A percentile compares a stretch with the other conserved stretches of the same genome.
Conservation (phyloP, 2,797 vertebrate species). For the Danio albolineatus region DNA sequence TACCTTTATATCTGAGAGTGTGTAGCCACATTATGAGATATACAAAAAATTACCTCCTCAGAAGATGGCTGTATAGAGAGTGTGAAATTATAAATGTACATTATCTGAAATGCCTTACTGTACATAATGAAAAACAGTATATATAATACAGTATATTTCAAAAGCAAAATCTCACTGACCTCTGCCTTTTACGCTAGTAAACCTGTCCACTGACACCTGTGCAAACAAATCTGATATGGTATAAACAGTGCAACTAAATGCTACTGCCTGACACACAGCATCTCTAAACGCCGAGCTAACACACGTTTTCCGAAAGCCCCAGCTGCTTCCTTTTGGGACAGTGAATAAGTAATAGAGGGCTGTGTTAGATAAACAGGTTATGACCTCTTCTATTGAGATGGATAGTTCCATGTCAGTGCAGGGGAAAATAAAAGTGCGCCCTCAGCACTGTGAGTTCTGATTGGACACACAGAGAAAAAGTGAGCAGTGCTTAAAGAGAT, state of each 20-base stretch:
- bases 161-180: not conserved
- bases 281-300: not conserved
- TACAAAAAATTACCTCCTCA: not conserved
- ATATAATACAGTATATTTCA: not conserved
- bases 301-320: not conserved
- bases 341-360: slow-evolving; percentile 20
- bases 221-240: not conserved
- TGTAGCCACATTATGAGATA: not conserved
- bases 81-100: not conserved
- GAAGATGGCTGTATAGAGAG: not conserved
- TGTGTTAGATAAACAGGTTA: slow-evolving; percentile 34
- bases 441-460: slow-evolving; percentile 40
- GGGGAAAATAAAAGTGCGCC: slow-evolving; percentile 21
- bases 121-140: not conserved
- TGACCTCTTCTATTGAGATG: slow-evolving; percentile 36
- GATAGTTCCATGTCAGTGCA: slow-evolving; percentile 25
- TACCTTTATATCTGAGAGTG: too few species aligned
- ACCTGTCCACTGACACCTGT: not conserved
- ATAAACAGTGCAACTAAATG: not conserved
- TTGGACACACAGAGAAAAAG: slow-evolving; percentile 5
- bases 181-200: not conserved
- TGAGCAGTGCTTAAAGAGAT: slow-evolving; percentile 31
- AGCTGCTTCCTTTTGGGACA: slow-evolving; percentile 17
- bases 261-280: not conserved
- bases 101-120: too few species aligned